A percentile compares a stretch with the other conserved stretches of the same genome.
These are phyloP conservation scores for Sesamia inferens DNA, from an alignment of 2,888 invertebrate species.

Conservation along the genomic window DNA sequence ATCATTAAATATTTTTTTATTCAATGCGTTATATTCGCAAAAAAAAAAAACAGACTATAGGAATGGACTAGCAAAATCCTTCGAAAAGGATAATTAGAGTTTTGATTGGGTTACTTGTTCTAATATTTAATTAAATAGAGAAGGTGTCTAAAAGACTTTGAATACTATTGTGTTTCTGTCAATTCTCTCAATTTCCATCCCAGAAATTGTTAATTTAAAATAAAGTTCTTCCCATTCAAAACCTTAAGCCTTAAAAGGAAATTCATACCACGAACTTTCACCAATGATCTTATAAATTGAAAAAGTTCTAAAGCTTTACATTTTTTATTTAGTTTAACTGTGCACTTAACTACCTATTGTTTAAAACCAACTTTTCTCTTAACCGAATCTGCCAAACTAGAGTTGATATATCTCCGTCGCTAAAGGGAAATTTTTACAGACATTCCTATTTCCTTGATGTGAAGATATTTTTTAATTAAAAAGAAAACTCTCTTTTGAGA, in stretches of 20 bases:
- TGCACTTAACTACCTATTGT: constrained; percentile 6
- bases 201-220: constrained; percentile 34
- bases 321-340: constrained; percentile 42
- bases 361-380: constrained; percentile 20
- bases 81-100: too few relatives aligned
- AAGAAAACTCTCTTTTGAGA: constrained; percentile 12
- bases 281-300: constrained; percentile 49
- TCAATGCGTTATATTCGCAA: too few relatives aligned
- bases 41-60: too few relatives aligned
- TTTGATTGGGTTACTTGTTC: too few relatives aligned
- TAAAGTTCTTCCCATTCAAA: constrained; percentile 29
- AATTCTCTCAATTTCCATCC: not conserved
- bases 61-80: too few relatives aligned
- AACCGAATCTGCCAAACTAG: constrained; percentile 28
- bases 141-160: not conserved
- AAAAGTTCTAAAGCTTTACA: constrained; percentile 42
- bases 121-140: too few relatives aligned
- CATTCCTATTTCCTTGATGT: constrained; percentile 11
- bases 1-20: too few relatives aligned
- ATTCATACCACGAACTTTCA: constrained; percentile 34
- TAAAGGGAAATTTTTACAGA: constrained; percentile 10
- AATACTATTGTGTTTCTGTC: not conserved
- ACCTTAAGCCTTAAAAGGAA: constrained; percentile 31
- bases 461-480: constrained; percentile 34
- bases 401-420: constrained; percentile 17